Evolutionary conservation across 1,140 invertebrate genomes (phyloP).

Genomic region (Listronotus oregonensis): DNA sequence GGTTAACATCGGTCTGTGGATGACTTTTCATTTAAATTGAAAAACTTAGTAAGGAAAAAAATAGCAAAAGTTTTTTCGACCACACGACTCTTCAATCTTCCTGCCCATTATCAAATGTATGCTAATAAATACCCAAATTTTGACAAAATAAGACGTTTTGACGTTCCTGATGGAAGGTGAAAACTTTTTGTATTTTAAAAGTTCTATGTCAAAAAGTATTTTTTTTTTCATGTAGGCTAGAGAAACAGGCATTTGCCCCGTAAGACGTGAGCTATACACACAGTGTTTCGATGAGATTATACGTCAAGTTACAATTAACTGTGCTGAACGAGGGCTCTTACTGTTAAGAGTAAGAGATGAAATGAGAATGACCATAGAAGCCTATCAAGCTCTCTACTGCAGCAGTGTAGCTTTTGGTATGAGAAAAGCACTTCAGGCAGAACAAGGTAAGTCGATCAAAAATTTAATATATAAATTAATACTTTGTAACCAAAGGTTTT

Average conservation of each 20-base stretch:
- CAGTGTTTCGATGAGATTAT: conserved; percentile 97
- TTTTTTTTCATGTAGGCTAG: conserved; percentile 63
- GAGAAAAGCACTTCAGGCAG: conserved; percentile 91
- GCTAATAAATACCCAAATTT: too few species aligned
- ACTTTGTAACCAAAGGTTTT: too few species aligned
- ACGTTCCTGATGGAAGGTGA: too few species aligned
- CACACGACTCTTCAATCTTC: too few species aligned
- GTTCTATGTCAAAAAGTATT: too few species aligned
- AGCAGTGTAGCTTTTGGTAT: conserved; percentile 97
- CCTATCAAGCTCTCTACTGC: conserved; percentile 93
- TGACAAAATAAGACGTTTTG: too few species aligned
- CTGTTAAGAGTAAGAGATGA: conserved; percentile 92
- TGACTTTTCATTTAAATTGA: too few species aligned
- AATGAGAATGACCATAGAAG: conserved; percentile 93
- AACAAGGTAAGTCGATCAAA: conserved; percentile 67
- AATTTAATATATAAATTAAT: too few species aligned
- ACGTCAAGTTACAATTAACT: conserved; percentile 95
- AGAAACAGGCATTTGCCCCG: conserved; percentile 96
- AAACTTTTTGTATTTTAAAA: too few species aligned
- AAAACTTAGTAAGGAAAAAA: too few species aligned
- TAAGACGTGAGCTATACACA: conserved; percentile 90
- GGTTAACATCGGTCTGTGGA: not conserved
- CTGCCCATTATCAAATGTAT: too few species aligned
- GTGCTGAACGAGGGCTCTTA: conserved; percentile 93
- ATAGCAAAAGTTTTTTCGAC: too few species aligned